Evolutionary conservation across 2,888 invertebrate genomes (phyloP).

Genomic region (Dryococelus australis): DNA sequence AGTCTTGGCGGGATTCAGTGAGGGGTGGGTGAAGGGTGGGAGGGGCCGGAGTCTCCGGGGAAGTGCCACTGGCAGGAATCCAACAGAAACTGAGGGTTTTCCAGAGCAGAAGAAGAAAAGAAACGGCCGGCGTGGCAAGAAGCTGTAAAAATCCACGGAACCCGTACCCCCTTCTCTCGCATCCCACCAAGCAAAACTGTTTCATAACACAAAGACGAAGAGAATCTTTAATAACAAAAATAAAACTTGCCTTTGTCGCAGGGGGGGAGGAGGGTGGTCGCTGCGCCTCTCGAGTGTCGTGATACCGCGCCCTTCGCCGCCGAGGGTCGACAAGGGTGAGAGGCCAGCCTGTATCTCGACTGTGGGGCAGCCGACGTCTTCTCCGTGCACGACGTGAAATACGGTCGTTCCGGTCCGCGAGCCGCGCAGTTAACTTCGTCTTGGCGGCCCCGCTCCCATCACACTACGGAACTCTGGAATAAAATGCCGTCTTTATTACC

Average conservation of each 20-base stretch:
- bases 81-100: background rate
- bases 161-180: background rate
- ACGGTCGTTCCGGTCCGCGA: too few relatives aligned
- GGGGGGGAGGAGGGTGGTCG: background rate
- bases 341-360: background rate
- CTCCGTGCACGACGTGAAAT: too few relatives aligned
- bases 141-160: background rate
- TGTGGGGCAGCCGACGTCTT: background rate
- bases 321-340: background rate
- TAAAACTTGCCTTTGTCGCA: background rate
- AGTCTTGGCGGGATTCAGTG: too few relatives aligned
- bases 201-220: background rate
- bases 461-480: too few relatives aligned
- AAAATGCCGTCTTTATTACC: too few relatives aligned
- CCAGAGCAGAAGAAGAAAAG: background rate
- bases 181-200: background rate
- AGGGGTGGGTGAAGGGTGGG: too few relatives aligned
- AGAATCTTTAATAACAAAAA: background rate
- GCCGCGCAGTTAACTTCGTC: too few relatives aligned
- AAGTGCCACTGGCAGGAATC: background rate
- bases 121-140: background rate
- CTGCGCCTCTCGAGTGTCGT: background rate
- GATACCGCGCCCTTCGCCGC: background rate
- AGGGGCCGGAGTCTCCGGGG: too few relatives aligned
- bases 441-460: too few relatives aligned